Conservation (phyloP, 2,113 vertebrate genomes). For the Calypte anna region DNA sequence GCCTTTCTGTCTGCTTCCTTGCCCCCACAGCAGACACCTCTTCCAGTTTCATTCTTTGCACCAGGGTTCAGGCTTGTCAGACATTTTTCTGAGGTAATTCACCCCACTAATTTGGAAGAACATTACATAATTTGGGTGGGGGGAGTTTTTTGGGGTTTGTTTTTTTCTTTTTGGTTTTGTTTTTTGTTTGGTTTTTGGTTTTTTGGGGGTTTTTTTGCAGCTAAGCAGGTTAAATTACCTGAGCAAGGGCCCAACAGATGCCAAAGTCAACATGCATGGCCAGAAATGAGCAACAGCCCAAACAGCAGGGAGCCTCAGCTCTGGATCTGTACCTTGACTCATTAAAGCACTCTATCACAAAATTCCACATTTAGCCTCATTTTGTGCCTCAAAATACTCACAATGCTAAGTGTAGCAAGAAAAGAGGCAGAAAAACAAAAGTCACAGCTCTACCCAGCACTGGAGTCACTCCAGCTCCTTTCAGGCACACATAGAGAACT, state of each 20-base stretch:
- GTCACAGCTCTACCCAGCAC: not conserved
- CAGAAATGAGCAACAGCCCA: not conserved
- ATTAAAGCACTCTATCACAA: not conserved
- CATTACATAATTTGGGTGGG: fast-evolving
- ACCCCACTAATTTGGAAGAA: not conserved
- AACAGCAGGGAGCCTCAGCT: not conserved
- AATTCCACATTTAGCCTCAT: not conserved
- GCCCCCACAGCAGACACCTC: not conserved
- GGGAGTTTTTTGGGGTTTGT: not conserved
- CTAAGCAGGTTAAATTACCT: not conserved
- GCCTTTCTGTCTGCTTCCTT: not conserved
- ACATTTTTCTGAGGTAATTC: not conserved
- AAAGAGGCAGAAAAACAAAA: not conserved
- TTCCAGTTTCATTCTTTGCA: not conserved
- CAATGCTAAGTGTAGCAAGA: not conserved
- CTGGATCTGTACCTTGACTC: not conserved
- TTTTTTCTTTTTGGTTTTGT: no score
- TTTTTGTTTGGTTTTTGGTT: no score
- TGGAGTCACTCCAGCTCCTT: not conserved
- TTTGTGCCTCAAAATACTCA: not conserved
- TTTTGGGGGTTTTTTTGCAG: not conserved
- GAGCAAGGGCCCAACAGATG: not conserved
- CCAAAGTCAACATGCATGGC: not conserved
- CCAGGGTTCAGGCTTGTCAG: not conserved
- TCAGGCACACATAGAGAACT: not conserved